Conservation (phyloP, 2,797 vertebrate genomes). For the Paguma larvata region DNA sequence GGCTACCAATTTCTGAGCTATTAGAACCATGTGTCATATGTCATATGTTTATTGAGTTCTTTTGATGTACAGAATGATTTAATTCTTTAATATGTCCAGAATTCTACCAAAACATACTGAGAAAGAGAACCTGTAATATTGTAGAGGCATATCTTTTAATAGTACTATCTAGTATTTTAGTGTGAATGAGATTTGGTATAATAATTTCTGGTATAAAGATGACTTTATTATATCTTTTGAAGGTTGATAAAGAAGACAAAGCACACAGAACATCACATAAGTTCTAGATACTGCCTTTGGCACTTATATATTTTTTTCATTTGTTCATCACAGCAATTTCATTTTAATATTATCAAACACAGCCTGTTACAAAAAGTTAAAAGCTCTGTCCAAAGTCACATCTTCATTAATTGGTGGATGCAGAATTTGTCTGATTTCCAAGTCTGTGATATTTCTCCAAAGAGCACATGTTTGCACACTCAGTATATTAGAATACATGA, state of each 20-base stretch:
- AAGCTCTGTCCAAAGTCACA: neutral
- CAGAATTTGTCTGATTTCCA: neutral
- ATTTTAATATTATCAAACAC: neutral
- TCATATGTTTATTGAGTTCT: neutral
- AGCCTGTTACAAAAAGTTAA: neutral
- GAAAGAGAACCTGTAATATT: neutral
- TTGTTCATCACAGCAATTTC: neutral
- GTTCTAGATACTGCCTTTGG: neutral
- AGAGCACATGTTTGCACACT: neutral
- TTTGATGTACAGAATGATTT: neutral
- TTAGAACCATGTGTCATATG: neutral
- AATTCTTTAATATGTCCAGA: neutral
- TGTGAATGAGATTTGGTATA: neutral
- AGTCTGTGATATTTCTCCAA: neutral
- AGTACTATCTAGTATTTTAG: neutral
- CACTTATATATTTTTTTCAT: neutral
- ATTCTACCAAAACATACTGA: neutral
- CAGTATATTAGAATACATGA: neutral
- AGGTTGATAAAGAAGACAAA: neutral
- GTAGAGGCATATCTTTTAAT: neutral
- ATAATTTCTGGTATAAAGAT: neutral
- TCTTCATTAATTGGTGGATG: neutral
- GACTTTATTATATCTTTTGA: neutral
- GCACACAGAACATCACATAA: neutral
- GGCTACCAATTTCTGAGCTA: neutral